phyloP scores from a whole-genome alignment of 2,888 invertebrate species.

The Cactoblastis cactorum region DNA sequence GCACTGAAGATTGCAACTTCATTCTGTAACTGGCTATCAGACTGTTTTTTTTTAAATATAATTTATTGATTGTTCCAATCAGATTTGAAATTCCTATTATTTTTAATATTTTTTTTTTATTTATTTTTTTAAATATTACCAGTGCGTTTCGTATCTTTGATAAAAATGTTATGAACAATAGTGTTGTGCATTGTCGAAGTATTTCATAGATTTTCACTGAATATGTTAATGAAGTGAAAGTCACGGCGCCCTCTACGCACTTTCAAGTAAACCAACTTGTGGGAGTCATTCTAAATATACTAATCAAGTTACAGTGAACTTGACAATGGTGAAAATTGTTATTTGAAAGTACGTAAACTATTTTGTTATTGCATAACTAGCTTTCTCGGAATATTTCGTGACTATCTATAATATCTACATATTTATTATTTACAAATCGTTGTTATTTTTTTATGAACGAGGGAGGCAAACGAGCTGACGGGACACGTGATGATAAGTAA shows the following conservation, averaged over 20 bases:
- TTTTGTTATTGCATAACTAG: slow-evolving; percentile 15
- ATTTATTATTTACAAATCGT: too few relatives aligned
- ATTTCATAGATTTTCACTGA: slow-evolving; percentile 21
- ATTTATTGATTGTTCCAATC: not conserved
- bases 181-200: not conserved
- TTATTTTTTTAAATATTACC: not conserved
- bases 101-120: not conserved
- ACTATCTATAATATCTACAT: too few relatives aligned
- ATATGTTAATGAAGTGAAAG: slow-evolving; percentile 43
- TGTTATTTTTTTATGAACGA: too few relatives aligned
- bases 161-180: slow-evolving; percentile 10
- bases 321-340: slow-evolving; percentile 35
- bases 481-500: too few relatives aligned
- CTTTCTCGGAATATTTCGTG: slow-evolving; percentile 2
- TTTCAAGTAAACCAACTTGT: slow-evolving; percentile 24
- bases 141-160: slow-evolving; percentile 2
- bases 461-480: too few relatives aligned
- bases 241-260: slow-evolving; percentile 17
- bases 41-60: slow-evolving; percentile 24
- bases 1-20: not conserved
- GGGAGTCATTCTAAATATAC: slow-evolving; percentile 27
- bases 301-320: slow-evolving; percentile 43
- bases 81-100: slow-evolving; percentile 15
- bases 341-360: slow-evolving; percentile 21
- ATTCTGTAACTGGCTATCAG: not conserved